Percentiles rank a stretch among this genome's conserved stretches.
These are phyloP conservation scores for Bubo scandiacus DNA, from an alignment of 2,113 vertebrate species.

Conservation along the genomic window DNA sequence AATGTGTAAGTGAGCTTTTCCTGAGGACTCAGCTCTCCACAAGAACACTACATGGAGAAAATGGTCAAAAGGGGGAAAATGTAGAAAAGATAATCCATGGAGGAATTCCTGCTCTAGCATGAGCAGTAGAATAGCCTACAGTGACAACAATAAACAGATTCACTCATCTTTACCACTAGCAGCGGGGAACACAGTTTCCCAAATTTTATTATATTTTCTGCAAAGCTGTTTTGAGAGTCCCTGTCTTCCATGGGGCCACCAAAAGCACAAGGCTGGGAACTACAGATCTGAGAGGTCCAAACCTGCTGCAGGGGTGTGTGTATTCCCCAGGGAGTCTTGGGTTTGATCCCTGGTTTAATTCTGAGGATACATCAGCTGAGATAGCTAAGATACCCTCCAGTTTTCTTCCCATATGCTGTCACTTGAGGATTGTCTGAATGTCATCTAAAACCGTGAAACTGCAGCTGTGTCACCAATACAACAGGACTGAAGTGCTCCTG, in stretches of 20 bases:
- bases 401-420: not conserved
- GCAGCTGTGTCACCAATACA: not conserved
- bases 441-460: not conserved
- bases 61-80: not conserved
- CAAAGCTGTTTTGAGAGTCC: not conserved
- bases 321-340: not conserved
- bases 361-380: not conserved
- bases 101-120: not conserved
- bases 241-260: not conserved
- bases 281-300: not conserved
- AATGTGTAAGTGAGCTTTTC: not conserved
- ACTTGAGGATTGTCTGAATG: not conserved
- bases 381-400: not conserved
- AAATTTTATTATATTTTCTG: not conserved
- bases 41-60: not conserved
- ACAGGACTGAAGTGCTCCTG: not conserved
- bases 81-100: not conserved
- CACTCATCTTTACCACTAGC: not conserved
- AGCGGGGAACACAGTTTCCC: not conserved
- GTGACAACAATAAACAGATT: not conserved
- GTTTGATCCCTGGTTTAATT: not conserved
- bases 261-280: not conserved
- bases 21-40: not conserved
- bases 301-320: accelerated
- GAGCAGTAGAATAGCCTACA: not conserved